phyloP scores from a whole-genome alignment of 2,888 invertebrate species.

The Neoitamus cyanurus region DNA sequence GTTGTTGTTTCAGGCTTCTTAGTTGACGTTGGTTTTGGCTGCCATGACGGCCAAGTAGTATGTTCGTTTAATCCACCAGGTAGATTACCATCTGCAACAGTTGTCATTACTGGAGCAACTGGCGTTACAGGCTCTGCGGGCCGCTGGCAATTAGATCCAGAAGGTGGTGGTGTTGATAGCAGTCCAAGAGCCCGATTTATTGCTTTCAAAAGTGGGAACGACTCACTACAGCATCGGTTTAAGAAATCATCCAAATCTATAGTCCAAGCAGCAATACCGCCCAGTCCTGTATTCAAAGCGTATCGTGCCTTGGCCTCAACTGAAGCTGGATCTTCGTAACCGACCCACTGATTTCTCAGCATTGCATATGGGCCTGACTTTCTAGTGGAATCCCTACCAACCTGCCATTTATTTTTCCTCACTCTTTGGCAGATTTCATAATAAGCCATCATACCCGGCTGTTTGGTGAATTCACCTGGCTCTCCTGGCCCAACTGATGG shows the following conservation, averaged over 20 bases:
- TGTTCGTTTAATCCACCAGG: constrained; percentile 57
- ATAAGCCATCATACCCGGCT: constrained; percentile 89
- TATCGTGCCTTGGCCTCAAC: constrained; percentile 81
- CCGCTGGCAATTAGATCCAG: constrained; percentile 73
- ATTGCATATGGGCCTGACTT: constrained; percentile 77
- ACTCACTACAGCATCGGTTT: constrained; percentile 84
- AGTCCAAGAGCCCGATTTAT: constrained; percentile 81
- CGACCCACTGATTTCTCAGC: constrained; percentile 87
- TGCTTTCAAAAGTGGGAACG: constrained; percentile 81
- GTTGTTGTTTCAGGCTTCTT: constrained; percentile 61
- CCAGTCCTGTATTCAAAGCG: constrained; percentile 77
- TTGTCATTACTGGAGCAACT: constrained; percentile 78
- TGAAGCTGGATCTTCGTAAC: constrained; percentile 85
- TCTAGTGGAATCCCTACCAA: constrained; percentile 73
- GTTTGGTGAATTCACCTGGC: constrained; percentile 83
- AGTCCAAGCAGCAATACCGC: constrained; percentile 89
- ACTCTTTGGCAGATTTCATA: constrained; percentile 85
- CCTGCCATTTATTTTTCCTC: constrained; percentile 75
- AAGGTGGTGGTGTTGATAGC: constrained; percentile 68
- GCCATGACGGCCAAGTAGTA: constrained; percentile 62
- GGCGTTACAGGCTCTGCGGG: constrained; percentile 81
- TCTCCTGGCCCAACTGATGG: constrained; percentile 79
- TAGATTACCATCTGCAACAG: constrained; percentile 72
- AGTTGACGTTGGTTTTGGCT: constrained; percentile 52
- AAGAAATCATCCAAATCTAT: constrained; percentile 88